These are phyloP conservation scores for Dendropsophus ebraccatus DNA, from an alignment of 2,113 vertebrate species.

Conservation along the genomic window DNA sequence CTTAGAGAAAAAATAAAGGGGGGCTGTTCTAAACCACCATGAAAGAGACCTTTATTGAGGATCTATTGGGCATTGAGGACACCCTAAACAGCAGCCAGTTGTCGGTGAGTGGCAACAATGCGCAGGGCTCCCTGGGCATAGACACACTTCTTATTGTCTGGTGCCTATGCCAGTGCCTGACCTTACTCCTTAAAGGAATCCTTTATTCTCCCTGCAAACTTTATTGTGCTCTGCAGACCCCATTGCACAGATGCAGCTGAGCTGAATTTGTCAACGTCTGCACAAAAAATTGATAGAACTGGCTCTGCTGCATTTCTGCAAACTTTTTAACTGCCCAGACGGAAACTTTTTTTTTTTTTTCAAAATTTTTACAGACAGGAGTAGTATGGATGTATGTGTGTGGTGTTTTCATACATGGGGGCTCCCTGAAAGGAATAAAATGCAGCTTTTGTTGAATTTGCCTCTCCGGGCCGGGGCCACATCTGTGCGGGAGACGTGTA, in stretches of 20 bases:
- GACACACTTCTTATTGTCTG: background rate
- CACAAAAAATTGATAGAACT: background rate
- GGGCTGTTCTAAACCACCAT: conserved; percentile 64
- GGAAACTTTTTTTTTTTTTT: conserved; percentile 4
- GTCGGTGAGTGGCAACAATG: conserved; percentile 68
- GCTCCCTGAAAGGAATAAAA: background rate
- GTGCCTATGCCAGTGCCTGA: background rate
- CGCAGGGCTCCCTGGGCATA: too few species aligned
- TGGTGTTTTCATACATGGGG: conserved; percentile 5
- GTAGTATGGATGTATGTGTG: background rate
- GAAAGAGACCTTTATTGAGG: conserved; percentile 64
- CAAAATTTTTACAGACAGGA: background rate
- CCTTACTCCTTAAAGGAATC: background rate
- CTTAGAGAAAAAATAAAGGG: conserved; percentile 59
- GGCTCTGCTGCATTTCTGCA: background rate
- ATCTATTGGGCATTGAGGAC: conserved; percentile 83
- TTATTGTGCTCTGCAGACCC: background rate
- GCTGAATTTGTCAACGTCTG: too few species aligned
- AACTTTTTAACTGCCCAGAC: background rate
- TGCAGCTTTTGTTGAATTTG: conserved; percentile 10
- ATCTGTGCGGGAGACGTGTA: conserved; percentile 34
- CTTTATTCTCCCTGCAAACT: background rate
- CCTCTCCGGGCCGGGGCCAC: background rate
- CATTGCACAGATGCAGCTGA: background rate
- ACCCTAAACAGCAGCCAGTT: conserved; percentile 77